These are phyloP conservation scores for Corythornis cristatus DNA, from an alignment of 2,113 vertebrate genomes.

Conservation along the genomic window DNA sequence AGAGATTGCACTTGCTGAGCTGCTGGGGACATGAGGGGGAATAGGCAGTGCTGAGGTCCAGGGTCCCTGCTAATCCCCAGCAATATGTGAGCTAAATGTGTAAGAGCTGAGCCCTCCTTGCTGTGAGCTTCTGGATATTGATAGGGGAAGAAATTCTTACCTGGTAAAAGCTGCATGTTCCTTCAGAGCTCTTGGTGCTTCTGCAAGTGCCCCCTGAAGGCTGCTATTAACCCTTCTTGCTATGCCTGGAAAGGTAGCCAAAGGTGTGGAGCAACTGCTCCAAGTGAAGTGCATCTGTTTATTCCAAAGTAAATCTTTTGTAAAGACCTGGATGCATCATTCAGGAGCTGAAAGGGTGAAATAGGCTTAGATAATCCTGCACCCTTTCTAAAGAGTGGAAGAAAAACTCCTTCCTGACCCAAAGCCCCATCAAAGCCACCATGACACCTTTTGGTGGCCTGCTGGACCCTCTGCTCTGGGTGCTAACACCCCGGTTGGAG, in stretches of 20 bases:
- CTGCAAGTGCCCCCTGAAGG: not conserved
- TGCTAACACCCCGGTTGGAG: fast-evolving
- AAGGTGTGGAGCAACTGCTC: not conserved
- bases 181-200: not conserved
- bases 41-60: not conserved
- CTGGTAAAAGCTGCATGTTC: not conserved
- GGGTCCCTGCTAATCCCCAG: not conserved
- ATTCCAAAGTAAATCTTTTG: not conserved
- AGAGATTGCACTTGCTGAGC: not conserved
- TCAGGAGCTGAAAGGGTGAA: not conserved
- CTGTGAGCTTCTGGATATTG: fast-evolving
- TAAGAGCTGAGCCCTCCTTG: not conserved
- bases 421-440: not conserved
- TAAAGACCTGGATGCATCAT: not conserved
- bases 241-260: no score
- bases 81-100: not conserved
- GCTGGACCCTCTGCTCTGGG: not conserved
- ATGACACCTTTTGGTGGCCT: not conserved
- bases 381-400: not conserved
- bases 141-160: not conserved
- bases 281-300: not conserved
- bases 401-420: not conserved
- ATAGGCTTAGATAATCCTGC: not conserved
- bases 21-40: not conserved
- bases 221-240: not conserved